These are phyloP conservation scores for Bruchidius siliquastri DNA, from an alignment of 2,888 invertebrate genomes.

Conservation along the genomic window DNA sequence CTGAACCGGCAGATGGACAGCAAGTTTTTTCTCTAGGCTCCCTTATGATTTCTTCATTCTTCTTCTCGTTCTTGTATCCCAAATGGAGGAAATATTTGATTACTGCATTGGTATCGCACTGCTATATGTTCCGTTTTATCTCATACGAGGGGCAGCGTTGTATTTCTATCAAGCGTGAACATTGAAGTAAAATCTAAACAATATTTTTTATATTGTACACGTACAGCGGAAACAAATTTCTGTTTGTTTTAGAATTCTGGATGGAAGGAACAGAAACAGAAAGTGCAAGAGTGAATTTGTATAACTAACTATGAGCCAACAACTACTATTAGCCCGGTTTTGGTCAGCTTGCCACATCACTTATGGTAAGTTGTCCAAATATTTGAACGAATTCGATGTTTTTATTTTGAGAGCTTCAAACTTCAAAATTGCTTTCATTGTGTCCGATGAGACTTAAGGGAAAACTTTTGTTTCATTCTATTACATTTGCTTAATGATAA, in stretches of 20 bases:
- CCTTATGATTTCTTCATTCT: no score
- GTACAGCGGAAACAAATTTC: neutral
- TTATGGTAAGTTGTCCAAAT: constrained; percentile 1
- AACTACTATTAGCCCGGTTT: neutral
- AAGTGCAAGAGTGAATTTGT: constrained; percentile 1
- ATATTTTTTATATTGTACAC: neutral
- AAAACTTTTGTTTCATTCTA: no score
- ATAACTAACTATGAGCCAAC: neutral
- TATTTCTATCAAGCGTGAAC: no score
- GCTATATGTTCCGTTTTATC: no score
- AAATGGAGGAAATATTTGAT: no score
- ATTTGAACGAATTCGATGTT: neutral
- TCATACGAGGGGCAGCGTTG: no score
- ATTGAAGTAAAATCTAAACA: no score
- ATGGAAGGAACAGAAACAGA: neutral
- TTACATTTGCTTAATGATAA: no score
- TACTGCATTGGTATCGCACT: no score
- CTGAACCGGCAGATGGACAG: no score
- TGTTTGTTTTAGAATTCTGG: constrained; percentile 2
- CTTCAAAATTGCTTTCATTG: neutral
- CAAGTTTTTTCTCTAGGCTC: no score
- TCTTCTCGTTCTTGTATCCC: no score
- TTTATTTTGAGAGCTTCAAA: neutral
- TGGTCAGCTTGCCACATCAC: constrained; percentile 2
- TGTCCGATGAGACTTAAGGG: neutral